These are phyloP conservation scores for Lepidothrix coronata DNA, from an alignment of 2,113 vertebrate species.

Conservation along the genomic window DNA sequence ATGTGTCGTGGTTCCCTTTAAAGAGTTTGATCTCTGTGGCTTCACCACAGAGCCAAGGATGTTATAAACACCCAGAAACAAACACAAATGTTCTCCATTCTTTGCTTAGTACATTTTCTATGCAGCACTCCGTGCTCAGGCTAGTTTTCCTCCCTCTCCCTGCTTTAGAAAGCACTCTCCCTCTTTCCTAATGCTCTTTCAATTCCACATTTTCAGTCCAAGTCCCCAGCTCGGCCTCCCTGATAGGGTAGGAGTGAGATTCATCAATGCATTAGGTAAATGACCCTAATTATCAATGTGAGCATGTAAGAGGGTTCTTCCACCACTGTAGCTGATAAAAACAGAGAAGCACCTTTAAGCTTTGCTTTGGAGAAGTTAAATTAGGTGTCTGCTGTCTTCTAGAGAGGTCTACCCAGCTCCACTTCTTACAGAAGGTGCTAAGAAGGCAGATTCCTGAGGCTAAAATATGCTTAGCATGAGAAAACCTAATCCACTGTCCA, in stretches of 20 bases:
- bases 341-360: neutral
- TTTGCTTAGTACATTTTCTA: neutral
- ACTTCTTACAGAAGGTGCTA: neutral
- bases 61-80: neutral
- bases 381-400: neutral
- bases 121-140: rapidly evolving
- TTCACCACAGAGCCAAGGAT: neutral
- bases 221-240: neutral
- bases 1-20: neutral
- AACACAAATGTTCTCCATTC: neutral
- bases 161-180: neutral
- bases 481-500: neutral
- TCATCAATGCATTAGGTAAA: neutral
- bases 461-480: neutral
- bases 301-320: rapidly evolving
- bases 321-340: neutral
- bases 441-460: neutral
- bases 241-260: neutral
- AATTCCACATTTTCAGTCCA: neutral
- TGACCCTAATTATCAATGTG: neutral
- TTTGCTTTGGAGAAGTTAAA: neutral
- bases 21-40: neutral
- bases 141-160: neutral
- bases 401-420: neutral
- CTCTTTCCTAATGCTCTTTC: neutral